Base-by-base conservation (phyloP, 2,888 invertebrate species). In the Dimorphilus gyrociliatus region DNA sequence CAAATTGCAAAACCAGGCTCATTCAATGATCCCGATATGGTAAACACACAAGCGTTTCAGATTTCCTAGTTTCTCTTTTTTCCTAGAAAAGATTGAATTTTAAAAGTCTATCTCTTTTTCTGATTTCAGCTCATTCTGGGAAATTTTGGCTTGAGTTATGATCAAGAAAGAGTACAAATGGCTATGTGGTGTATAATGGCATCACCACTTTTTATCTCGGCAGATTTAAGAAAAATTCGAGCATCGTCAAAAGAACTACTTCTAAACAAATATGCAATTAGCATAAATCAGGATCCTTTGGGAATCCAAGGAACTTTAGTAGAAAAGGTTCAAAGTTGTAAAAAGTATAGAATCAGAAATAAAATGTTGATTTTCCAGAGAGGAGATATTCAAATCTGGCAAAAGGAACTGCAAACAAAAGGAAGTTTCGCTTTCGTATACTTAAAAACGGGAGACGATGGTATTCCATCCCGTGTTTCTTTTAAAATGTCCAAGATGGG, bases 121-220 rank as follows among this genome's bases (percentile, higher is more conserved):
- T 90, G 47, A 27, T 58, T 71, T 18, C 66, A 85, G 84, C 64
- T 85, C 51, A 84, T 90, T 44, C 76, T 90, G 50, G 90, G 92
- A 18, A 84, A 88, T 65, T 88, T 81, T 57, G 86, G 88, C 1
- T 65, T 92, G 23, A 88, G 86, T 49, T 81, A 81, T 60, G 85
- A 86, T 53, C 86, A 92, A 64, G 79, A 84, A 51, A 81, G 82
- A 65, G 82, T 84, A 0, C 92, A 92, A 69, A 86, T 92, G 75
- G 88, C 88, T 3, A 71, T 92, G 38, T 92, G 90, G 88, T 80
- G 86, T 5, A 84, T 92, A 46, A 63, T 90, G 52, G 86, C 90
- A 0, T 82, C 90, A 2, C 92, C 90, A 0, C 69, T 92, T 10
- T 67, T 90, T 28, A 85, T 92, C 81, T 90, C 88, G 10, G 81